A percentile compares a stretch with the other conserved stretches of the same genome.
Evolutionary conservation across 2,888 invertebrate genomes (phyloP).

Genomic region (Meta bourneti): DNA sequence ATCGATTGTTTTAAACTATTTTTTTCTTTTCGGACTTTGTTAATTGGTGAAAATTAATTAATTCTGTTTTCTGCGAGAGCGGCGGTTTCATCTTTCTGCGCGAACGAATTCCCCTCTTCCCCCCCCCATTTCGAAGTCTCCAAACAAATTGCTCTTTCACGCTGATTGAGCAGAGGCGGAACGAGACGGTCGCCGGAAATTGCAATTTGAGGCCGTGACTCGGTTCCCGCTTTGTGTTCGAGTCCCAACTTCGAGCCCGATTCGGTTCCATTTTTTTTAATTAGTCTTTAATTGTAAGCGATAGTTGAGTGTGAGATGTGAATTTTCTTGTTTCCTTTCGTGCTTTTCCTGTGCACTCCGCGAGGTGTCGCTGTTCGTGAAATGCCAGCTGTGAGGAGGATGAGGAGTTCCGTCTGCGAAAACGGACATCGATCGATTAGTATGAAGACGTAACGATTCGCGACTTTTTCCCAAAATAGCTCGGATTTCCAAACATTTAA

Average conservation of each 20-base stretch:
- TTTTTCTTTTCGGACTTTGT: background rate
- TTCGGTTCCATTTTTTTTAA: background rate
- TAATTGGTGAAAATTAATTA: background rate
- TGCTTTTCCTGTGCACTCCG: background rate
- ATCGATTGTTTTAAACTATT: background rate
- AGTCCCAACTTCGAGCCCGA: background rate
- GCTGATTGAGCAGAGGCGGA: background rate
- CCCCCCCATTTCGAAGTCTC: background rate
- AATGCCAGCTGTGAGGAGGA: background rate
- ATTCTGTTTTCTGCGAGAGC: background rate
- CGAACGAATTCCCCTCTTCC: background rate
- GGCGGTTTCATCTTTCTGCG: background rate
- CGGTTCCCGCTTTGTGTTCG: too few species aligned
- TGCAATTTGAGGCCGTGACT: background rate
- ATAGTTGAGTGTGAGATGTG: background rate
- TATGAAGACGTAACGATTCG: constrained; percentile 30
- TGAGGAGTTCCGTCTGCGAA: constrained; percentile 29
- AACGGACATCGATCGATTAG: constrained; percentile 39
- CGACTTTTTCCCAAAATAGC: constrained; percentile 59
- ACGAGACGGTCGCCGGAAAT: background rate
- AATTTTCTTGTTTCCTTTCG: background rate
- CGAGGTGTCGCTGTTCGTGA: constrained; percentile 26
- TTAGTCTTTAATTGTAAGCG: background rate
- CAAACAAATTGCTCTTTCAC: background rate
- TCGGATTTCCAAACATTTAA: constrained; percentile 32